Base-by-base conservation (phyloP, 2,888 invertebrate species). In the Nesidiocoris tenuis region DNA sequence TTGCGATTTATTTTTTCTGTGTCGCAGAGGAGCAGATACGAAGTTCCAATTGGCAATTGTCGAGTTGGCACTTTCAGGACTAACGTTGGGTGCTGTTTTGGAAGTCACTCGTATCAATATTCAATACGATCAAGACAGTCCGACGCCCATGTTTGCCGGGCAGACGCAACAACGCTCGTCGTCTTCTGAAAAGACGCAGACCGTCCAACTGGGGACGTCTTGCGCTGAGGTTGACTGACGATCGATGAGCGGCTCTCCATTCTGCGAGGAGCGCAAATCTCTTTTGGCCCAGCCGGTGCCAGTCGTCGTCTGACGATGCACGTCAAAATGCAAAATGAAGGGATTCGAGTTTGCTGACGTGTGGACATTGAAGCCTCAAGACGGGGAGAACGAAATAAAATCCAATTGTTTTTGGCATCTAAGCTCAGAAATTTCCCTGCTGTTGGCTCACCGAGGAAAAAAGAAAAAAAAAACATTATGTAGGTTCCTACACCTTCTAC, bases 101-200 rank as follows among this genome's bases (percentile, higher is more conserved):
- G 77, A 79, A 55, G 78, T 81, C 54, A 72, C 81, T 22, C 75
- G 81, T 22, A 80, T 81, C 5, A 82, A 81, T 71, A 79, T 81
- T 75, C 76, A 79, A 65, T 81, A 82, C 77, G 81, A 81, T 71
- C 82, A 82, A 12, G 82, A 82, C 79, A 80, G 81, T 81, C 81
- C 72, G 5, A 24, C 61, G 9, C 61, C 17, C 54, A 18, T 21
- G 1, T 18, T 56, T 1, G 55, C 63, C 1, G 39, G 39, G 5
- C 72, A 61, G 12, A 54, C 23, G 5, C 72, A 72, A 25, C 72
- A 63, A 19, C 17, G 72, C 17, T 72, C 72, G 3, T 72, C 72
- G 16, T 72, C 72, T 1, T 72, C 72, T 12, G 72, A 72, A 19
- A 24, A 61, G 22, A 72, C 72, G 0, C 72, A 72, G 19, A 72